Base-by-base conservation (phyloP, 2,113 vertebrate species). In the Casuarius casuarius region DNA sequence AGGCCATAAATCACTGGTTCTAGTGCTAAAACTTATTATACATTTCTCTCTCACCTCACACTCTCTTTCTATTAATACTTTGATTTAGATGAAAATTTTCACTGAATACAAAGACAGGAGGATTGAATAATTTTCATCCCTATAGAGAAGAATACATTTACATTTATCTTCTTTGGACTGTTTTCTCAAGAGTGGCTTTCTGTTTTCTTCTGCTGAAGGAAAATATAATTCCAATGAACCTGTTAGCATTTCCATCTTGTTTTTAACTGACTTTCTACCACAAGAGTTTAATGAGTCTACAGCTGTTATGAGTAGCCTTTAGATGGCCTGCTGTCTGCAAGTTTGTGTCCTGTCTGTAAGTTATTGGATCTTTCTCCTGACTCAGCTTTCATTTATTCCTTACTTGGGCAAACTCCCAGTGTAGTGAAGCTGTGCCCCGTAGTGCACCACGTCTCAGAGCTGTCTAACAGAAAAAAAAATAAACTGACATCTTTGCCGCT, bases 1-100 rank as follows among this genome's bases (percentile, higher is more conserved):
- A 94, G 95, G 95, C 95, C 95, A 97, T 98, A 98, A 98, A 98
- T 98, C 97, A 98, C 29, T 65, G 87, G 38, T 95, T 96, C 92
- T 96, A 95, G 94, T 93, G 87, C 89, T 95, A 94, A 97, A 96
- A 97, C 89, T 96, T 90, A 91, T 84, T 78, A 89, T 52, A 79
- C 79, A 92, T 96, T 94, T 93, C 79, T 97, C 82, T 78, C 82
- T 97, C 96, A 96, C 92, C 67, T 95, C 83, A 96, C 51, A 90
- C 87, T 97, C 85, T 97, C 94, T 89, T 97, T 88, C 95, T 98
- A 96, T 96, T 97, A 97, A 97, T 96, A 96, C 87, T 96, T 97
- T 92, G 92, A 95, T 97, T 97, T 96, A 93, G 89, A 95, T 97
- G 79, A 97, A 96, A 95, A 93, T 95, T 97, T 92, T 96, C 89